Evolutionary conservation across 2,797 vertebrate genomes (phyloP).

Genomic region (Clarias laeviceps): DNA sequence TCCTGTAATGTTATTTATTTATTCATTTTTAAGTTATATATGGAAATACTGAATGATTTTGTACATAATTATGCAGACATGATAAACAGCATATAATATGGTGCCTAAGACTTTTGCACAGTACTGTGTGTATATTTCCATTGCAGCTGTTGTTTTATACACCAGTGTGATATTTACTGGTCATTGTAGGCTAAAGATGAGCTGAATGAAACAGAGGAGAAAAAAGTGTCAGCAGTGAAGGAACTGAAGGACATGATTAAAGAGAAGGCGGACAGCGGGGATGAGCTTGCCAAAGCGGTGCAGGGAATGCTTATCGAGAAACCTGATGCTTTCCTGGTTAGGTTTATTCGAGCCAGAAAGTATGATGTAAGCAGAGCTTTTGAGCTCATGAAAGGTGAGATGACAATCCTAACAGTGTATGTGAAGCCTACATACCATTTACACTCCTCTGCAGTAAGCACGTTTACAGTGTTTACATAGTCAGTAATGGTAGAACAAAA

Average conservation of each 20-base stretch:
- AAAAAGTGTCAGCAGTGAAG: conserved; percentile 75
- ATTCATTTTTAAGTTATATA: no score
- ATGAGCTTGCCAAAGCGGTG: conserved; percentile 84
- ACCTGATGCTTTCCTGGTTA: conserved; percentile 80
- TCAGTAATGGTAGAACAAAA: background rate
- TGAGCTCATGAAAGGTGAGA: conserved; percentile 90
- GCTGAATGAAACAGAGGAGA: conserved; percentile 91
- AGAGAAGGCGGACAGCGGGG: conserved; percentile 77
- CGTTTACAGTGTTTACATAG: background rate
- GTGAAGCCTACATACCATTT: background rate
- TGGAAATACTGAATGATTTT: no score
- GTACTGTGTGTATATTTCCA: background rate
- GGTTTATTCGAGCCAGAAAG: conserved; percentile 94
- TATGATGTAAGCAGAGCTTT: conserved; percentile 87
- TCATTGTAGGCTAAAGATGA: conserved; percentile 90
- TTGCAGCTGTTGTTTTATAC: background rate
- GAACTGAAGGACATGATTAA: conserved; percentile 83
- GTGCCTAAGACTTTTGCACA: no score
- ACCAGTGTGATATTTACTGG: background rate
- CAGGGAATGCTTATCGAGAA: conserved; percentile 81
- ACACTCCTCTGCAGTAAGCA: background rate
- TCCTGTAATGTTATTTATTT: no score
- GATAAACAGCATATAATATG: no score
- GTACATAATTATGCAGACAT: no score
- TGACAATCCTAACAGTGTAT: background rate